Conservation (phyloP, 2,888 invertebrate species). For the Lampropteryx suffumata region DNA sequence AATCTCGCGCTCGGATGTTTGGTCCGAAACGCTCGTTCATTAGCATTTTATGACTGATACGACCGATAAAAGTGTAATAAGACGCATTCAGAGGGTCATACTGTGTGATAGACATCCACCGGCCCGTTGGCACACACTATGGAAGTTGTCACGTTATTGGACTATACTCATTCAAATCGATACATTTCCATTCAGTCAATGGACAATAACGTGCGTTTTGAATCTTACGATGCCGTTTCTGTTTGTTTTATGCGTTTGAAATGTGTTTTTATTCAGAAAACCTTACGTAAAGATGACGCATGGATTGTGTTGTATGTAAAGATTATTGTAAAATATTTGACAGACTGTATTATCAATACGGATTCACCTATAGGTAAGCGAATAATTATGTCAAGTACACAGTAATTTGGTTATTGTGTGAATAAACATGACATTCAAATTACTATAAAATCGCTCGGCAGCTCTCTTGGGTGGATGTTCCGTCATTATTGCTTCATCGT, state of each 20-base stretch:
- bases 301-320: too few species aligned
- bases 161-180: slow-evolving; percentile 61
- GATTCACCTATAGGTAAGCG: slow-evolving; percentile 24
- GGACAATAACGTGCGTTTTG: slow-evolving; percentile 57
- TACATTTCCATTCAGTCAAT: slow-evolving; percentile 68
- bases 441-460: slow-evolving; percentile 48
- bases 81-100: slow-evolving; percentile 78
- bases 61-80: slow-evolving; percentile 82
- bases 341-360: background rate
- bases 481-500: slow-evolving; percentile 65
- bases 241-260: slow-evolving; percentile 54
- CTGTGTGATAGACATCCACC: slow-evolving; percentile 69
- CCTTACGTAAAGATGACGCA: background rate
- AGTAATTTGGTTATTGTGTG: slow-evolving; percentile 44
- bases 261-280: slow-evolving; percentile 34
- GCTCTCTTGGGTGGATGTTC: slow-evolving; percentile 48
- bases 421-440: slow-evolving; percentile 54
- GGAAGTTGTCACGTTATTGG: slow-evolving; percentile 70
- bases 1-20: slow-evolving; percentile 82
- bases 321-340: background rate
- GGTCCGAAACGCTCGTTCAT: slow-evolving; percentile 79
- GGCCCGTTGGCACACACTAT: slow-evolving; percentile 61
- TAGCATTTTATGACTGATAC: slow-evolving; percentile 83
- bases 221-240: slow-evolving; percentile 54
- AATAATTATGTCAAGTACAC: slow-evolving; percentile 38